Conservation (phyloP, 2,797 vertebrate species). For the Echeneis naucrates region DNA sequence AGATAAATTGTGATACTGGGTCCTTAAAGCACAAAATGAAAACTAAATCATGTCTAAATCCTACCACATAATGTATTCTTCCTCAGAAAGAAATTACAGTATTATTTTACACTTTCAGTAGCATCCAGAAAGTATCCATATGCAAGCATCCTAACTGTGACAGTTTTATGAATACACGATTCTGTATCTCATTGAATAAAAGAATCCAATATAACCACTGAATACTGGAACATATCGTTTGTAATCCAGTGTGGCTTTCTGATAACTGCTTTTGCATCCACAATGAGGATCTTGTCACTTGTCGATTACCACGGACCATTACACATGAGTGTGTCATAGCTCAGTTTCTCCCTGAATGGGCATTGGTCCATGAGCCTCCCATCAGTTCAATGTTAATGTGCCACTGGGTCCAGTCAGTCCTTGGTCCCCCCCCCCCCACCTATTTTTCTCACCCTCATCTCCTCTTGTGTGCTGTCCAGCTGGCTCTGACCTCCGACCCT, state of each 20-base stretch:
- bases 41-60: not conserved
- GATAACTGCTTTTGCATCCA: constrained; percentile 56
- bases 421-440: constrained; percentile 55
- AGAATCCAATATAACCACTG: constrained; percentile 13
- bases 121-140: constrained; percentile 3
- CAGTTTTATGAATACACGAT: not conserved
- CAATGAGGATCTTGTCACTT: constrained; percentile 76
- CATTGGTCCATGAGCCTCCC: constrained; percentile 70
- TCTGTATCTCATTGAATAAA: constrained; percentile 14
- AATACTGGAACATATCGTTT: constrained; percentile 37
- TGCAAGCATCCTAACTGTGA: not conserved
- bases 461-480: constrained; percentile 87
- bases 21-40: constrained; percentile 1
- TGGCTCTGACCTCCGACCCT: constrained; percentile 83
- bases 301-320: constrained; percentile 81
- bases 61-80: not conserved
- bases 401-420: constrained; percentile 69
- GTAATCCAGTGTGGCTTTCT: constrained; percentile 57
- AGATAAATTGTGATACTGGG: not conserved
- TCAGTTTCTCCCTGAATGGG: constrained; percentile 58
- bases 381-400: constrained; percentile 87
- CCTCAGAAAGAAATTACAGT: not conserved
- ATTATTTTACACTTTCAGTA: not conserved
- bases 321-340: constrained; percentile 75
- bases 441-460: constrained; percentile 83